phyloP scores from a whole-genome alignment of 2,888 invertebrate genomes.

The Eupithecia vulgata region DNA sequence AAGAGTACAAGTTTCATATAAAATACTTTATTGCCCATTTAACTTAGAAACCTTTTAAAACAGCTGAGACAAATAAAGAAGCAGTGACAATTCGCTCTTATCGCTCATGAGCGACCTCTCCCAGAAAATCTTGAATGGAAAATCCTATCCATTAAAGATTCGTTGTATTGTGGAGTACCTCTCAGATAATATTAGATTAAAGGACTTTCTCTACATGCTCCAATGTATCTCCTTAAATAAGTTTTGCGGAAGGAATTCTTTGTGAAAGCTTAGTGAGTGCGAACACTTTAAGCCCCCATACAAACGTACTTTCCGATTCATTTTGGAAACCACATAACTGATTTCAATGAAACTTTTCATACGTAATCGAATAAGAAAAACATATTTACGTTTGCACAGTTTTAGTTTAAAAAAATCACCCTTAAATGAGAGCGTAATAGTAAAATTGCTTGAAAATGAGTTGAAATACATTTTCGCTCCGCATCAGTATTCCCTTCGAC shows the following conservation, averaged over 20 bases:
- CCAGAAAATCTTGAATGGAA: neutral
- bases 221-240: neutral
- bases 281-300: no score
- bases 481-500: no score
- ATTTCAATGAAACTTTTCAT: no score
- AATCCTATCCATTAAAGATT: neutral
- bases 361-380: no score
- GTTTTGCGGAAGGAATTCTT: neutral
- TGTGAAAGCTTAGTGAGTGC: neutral
- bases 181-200: neutral
- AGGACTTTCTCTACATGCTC: neutral
- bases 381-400: no score
- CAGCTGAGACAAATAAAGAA: neutral
- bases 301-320: no score
- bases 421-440: no score
- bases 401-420: no score
- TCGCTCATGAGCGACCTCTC: neutral
- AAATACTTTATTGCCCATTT: neutral
- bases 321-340: no score
- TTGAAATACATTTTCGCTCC: no score
- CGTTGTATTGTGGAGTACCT: neutral
- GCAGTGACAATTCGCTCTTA: neutral
- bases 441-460: no score
- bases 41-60: neutral
- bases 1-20: neutral